Conservation (phyloP, 53 echinoderm and acorn worm genomes). For the Pentamera pediparva region DNA sequence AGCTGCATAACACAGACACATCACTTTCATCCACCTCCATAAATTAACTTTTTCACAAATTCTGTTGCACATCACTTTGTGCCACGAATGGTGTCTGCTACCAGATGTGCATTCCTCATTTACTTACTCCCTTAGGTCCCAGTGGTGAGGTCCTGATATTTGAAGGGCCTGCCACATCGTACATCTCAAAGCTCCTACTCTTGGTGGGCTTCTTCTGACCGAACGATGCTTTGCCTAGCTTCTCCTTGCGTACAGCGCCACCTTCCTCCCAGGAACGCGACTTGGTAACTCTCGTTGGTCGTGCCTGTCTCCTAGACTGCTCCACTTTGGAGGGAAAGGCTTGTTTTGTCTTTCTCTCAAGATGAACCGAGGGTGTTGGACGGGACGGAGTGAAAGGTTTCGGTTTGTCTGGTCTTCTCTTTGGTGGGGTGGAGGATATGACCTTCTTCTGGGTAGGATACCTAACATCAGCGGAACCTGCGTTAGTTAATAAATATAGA, state of each 20-base stretch:
- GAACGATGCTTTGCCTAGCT: slow-evolving; percentile 1
- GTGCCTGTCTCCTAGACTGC: too few relatives aligned
- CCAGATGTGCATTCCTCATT: neutral
- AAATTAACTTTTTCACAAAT: too few relatives aligned
- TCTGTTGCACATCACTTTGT: too few relatives aligned
- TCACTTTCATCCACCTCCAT: too few relatives aligned
- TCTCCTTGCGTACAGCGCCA: neutral
- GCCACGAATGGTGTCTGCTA: too few relatives aligned
- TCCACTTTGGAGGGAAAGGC: too few relatives aligned
- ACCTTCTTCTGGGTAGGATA: too few relatives aligned
- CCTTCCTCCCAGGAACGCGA: slow-evolving; percentile 16
- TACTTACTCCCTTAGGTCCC: neutral
- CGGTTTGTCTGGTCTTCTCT: neutral
- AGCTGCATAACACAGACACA: too few relatives aligned
- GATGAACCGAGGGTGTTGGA: too few relatives aligned
- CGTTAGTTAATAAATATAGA: too few relatives aligned
- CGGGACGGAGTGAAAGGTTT: too few relatives aligned
- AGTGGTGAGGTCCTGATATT: neutral
- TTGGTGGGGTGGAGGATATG: neutral
- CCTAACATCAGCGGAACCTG: too few relatives aligned
- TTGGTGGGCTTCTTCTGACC: neutral
- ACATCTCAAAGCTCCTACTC: slow-evolving; percentile 9
- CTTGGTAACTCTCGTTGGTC: neutral
- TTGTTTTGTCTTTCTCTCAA: neutral
- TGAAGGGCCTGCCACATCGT: slow-evolving; percentile 1